Conservation (phyloP, 2,888 invertebrate genomes). For the Electrophaes corylata region DNA sequence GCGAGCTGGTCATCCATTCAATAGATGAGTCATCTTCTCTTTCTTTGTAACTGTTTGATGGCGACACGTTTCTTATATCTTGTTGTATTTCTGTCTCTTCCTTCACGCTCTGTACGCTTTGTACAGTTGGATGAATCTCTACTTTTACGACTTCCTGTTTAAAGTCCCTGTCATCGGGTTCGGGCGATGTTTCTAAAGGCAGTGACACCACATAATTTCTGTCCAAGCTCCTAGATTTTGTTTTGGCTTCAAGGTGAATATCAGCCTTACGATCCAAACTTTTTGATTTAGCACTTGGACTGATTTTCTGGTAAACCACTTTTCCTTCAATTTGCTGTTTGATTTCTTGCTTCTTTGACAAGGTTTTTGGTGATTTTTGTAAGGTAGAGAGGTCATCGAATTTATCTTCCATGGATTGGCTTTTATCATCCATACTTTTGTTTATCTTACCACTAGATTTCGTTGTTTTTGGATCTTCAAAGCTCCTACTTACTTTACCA, state of each 20-base stretch:
- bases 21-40: slow-evolving; percentile 79
- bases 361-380: slow-evolving; percentile 84
- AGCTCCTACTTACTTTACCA: slow-evolving; percentile 85
- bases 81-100: slow-evolving; percentile 54
- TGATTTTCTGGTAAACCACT: slow-evolving; percentile 85
- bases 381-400: slow-evolving; percentile 83
- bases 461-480: slow-evolving; percentile 84
- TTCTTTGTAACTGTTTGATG: slow-evolving; percentile 71
- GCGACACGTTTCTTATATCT: slow-evolving; percentile 62
- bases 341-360: slow-evolving; percentile 84
- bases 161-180: slow-evolving; percentile 71
- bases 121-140: slow-evolving; percentile 72
- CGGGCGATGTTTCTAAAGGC: slow-evolving; percentile 57
- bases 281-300: slow-evolving; percentile 84
- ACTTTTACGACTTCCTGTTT: slow-evolving; percentile 79
- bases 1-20: slow-evolving; percentile 77
- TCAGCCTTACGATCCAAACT: slow-evolving; percentile 87
- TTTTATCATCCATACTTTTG: slow-evolving; percentile 86
- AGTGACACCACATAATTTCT: slow-evolving; percentile 84
- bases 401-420: slow-evolving; percentile 86
- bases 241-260: slow-evolving; percentile 81
- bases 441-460: slow-evolving; percentile 84
- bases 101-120: slow-evolving; percentile 51
- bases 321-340: slow-evolving; percentile 87
- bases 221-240: slow-evolving; percentile 88